These are phyloP conservation scores for Eulithis testata DNA, from an alignment of 2,888 invertebrate genomes.

Conservation along the genomic window DNA sequence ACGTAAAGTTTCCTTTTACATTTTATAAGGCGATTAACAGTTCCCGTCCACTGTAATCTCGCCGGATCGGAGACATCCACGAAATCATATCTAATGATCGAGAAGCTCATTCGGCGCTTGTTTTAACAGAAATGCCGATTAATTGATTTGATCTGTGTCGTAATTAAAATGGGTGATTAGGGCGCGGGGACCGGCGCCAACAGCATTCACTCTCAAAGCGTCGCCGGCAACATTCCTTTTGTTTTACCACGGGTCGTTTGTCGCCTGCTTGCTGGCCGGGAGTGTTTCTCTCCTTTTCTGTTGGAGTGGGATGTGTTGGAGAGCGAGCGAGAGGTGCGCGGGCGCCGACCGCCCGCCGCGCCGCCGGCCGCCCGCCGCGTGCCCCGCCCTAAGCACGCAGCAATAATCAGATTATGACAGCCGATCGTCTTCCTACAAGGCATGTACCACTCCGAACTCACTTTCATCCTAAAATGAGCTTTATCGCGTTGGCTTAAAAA, in stretches of 20 bases:
- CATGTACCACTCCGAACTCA: slow-evolving; percentile 23
- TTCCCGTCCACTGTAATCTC: slow-evolving; percentile 66
- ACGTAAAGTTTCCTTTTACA: slow-evolving; percentile 15
- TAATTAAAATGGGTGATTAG: slow-evolving; percentile 85
- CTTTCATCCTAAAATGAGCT: slow-evolving; percentile 30
- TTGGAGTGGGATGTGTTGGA: slow-evolving; percentile 23
- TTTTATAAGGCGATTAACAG: slow-evolving; percentile 38
- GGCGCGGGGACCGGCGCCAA: slow-evolving; percentile 82
- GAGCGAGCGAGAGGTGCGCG: slow-evolving; percentile 70
- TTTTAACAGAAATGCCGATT: slow-evolving; percentile 83
- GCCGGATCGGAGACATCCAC: slow-evolving; percentile 60
- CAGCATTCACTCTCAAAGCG: slow-evolving; percentile 75
- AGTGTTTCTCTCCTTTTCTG: slow-evolving; percentile 52
- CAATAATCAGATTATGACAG: slow-evolving; percentile 84
- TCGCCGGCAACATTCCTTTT: slow-evolving; percentile 84
- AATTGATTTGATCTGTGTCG: slow-evolving; percentile 85
- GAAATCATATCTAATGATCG: slow-evolving; percentile 65
- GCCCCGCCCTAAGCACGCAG: slow-evolving; percentile 75
- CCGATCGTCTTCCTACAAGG: slow-evolving; percentile 63
- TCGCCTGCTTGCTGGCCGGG: slow-evolving; percentile 76
- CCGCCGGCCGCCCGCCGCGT: slow-evolving; percentile 77
- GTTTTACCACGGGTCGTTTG: slow-evolving; percentile 84
- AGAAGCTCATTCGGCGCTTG: slow-evolving; percentile 74
- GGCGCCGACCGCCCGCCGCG: slow-evolving; percentile 83
- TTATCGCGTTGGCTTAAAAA: slow-evolving; percentile 2